Evolutionary conservation across 2,113 vertebrate genomes (phyloP), one percentile per base, ranked within the genome.

Genomic region (Nerophis ophidion): DNA sequence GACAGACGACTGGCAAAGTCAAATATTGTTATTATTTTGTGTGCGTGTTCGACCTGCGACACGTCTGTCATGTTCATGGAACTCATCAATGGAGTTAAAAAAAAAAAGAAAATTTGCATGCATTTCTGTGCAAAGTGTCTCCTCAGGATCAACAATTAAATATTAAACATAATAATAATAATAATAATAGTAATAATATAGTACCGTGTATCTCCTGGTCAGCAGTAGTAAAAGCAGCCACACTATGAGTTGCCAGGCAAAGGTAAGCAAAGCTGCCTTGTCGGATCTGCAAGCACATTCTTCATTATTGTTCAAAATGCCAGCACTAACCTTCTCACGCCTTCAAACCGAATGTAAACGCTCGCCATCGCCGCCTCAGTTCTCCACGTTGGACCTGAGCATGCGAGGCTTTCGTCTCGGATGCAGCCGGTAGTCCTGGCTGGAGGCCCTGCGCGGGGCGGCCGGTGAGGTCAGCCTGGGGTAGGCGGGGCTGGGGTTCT

Each of bases 381-480:
- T 84, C 45, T 89, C 88, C 63, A 76, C 48, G 55, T 80, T 87
- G 56, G 70, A 74, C 71, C 84, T 69, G 74, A 82, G 72, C 2
- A 63, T 42, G 17, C 81, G 71, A 42, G 75, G 72, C 45, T 77
- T 83, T 48, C 84, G 73, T 16, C 79, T 72, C 42, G 75, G 87
- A 5, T 65, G 68, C 7, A 66, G 83, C 33, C 85, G 79, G 59
- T 71, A 74, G 15, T 66, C 80, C 63, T 85, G 85, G 72, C 82
- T 86, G 4, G 84, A 46, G 1, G 76, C 17, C 60, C 67, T 72
- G 7, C 66, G 52, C 48, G 79, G 48, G 0, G 81, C 0, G 1
- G 69, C 71, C 0, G 82, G 61, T 42, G 74, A 84, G 67, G 3
- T 35, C 36, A 68, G 77, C 42, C 55, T 73, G 3, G 69, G 72